Conservation (phyloP, 2,113 vertebrate species). For the Hucho hucho region DNA sequence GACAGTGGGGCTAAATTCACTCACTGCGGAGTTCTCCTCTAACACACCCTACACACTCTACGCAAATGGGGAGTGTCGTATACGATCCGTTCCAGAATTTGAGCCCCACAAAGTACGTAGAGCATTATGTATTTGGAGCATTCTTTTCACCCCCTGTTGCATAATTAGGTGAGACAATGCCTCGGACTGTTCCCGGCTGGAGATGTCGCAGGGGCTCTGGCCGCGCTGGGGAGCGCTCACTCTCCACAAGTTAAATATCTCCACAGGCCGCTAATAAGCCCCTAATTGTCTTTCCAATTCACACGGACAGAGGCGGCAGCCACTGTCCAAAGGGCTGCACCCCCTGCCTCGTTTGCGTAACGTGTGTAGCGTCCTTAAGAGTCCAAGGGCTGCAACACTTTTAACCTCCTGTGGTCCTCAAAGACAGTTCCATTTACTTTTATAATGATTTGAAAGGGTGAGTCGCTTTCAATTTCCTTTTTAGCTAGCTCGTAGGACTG, state of each 20-base stretch:
- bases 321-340: slow-evolving; percentile 45
- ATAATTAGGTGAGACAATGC: slow-evolving; percentile 96
- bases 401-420: slow-evolving; percentile 2
- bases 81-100: too few species aligned
- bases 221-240: slow-evolving; percentile 78
- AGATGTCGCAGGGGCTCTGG: slow-evolving; percentile 86
- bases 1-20: slow-evolving; percentile 7
- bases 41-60: not conserved
- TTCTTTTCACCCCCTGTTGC: slow-evolving; percentile 5
- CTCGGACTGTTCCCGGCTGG: slow-evolving; percentile 93
- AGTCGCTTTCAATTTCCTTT: slow-evolving; percentile 19
- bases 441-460: slow-evolving; percentile 4
- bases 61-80: too few species aligned
- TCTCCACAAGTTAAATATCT: slow-evolving; percentile 86
- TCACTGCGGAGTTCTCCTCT: slow-evolving; percentile 8
- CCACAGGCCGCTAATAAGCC: slow-evolving; percentile 90
- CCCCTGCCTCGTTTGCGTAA: slow-evolving; percentile 37
- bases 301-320: slow-evolving; percentile 69
- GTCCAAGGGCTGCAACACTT: slow-evolving; percentile 14
- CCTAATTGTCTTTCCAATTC: slow-evolving; percentile 87
- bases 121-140: too few species aligned
- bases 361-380: not conserved
- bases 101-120: too few species aligned
- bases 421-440: slow-evolving; percentile 22
- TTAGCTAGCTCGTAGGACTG: slow-evolving; percentile 33